These are phyloP conservation scores for Zaprionus inermis DNA, from an alignment of 1,140 invertebrate species.

Conservation along the genomic window DNA sequence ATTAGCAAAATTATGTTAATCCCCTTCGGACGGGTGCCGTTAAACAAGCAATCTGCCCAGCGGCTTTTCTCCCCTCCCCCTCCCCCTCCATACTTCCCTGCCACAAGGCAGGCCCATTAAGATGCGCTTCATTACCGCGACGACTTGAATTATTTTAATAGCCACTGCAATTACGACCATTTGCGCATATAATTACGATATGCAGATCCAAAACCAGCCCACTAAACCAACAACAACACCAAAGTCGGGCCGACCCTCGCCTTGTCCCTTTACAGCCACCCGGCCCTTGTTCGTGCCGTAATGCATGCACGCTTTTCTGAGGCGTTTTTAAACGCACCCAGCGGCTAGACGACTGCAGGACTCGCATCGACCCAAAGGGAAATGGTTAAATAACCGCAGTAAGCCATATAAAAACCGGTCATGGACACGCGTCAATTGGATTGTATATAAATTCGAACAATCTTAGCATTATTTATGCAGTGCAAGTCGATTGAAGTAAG, in stretches of 20 bases:
- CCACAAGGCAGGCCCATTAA: slow-evolving; percentile 18
- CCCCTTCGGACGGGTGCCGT: slow-evolving; percentile 23
- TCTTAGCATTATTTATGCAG: slow-evolving; percentile 1
- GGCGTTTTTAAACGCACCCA: slow-evolving; percentile 50
- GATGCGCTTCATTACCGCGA: slow-evolving; percentile 26
- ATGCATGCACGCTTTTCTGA: slow-evolving; percentile 42
- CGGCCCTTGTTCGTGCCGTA: slow-evolving; percentile 18
- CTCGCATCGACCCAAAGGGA: not conserved
- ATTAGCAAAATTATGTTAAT: slow-evolving; percentile 75
- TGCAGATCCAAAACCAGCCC: not conserved
- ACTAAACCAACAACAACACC: not conserved
- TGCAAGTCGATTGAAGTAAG: not conserved
- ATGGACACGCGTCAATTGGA: not conserved
- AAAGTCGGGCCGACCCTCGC: no score
- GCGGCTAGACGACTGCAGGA: slow-evolving; percentile 13
- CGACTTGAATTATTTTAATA: slow-evolving; percentile 72
- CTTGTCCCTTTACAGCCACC: no score
- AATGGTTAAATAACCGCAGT: slow-evolving; percentile 13
- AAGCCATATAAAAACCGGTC: not conserved
- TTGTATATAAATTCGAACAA: not conserved
- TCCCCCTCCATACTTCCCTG: not conserved
- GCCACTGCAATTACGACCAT: slow-evolving; percentile 62
- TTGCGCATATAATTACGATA: slow-evolving; percentile 14
- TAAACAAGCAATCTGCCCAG: slow-evolving; percentile 32
- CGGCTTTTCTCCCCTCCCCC: not conserved